Conservation (phyloP, 2,888 invertebrate genomes). For the Seira ritae region DNA sequence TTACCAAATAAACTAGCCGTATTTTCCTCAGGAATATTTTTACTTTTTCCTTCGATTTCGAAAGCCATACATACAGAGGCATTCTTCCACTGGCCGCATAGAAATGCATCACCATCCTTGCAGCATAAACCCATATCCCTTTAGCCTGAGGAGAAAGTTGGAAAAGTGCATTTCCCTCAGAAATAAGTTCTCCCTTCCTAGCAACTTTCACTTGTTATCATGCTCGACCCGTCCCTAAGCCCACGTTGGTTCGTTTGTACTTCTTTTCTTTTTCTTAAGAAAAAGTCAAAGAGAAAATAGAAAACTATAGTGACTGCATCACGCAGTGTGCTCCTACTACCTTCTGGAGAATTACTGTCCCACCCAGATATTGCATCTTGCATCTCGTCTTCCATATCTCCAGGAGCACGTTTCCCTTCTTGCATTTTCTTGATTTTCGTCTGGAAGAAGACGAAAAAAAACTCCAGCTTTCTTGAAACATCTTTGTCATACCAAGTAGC, state of each 20-base stretch:
- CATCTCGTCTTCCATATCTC: slow-evolving; percentile 33
- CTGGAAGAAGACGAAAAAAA: slow-evolving; percentile 17
- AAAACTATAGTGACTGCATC: not conserved
- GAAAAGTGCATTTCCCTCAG: slow-evolving; percentile 35
- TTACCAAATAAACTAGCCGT: slow-evolving; percentile 16
- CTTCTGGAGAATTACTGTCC: not conserved
- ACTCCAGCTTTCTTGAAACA: slow-evolving; percentile 52
- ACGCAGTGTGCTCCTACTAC: not conserved
- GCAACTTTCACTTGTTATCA: slow-evolving; percentile 59
- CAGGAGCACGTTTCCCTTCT: slow-evolving; percentile 38
- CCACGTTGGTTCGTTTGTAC: slow-evolving; percentile 39
- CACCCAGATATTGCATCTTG: not conserved
- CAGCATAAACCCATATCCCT: slow-evolving; percentile 14
- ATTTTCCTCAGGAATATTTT: slow-evolving; percentile 13
- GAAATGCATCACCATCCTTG: slow-evolving; percentile 36
- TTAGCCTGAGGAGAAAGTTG: slow-evolving; percentile 60
- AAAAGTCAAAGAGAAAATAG: not conserved
- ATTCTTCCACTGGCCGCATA: slow-evolving; percentile 27
- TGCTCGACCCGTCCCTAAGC: slow-evolving; percentile 56
- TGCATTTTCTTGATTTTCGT: slow-evolving; percentile 38
- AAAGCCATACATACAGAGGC: slow-evolving; percentile 47
- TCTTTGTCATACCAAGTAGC: slow-evolving; percentile 61
- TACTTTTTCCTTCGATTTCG: too few species aligned
- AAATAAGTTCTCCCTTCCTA: slow-evolving; percentile 40
- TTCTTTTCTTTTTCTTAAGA: slow-evolving; percentile 48